Percentiles rank a stretch among this genome's conserved stretches.
These are phyloP conservation scores for Phrixothrix hirtus DNA, from an alignment of 2,888 invertebrate species.

Conservation along the genomic window DNA sequence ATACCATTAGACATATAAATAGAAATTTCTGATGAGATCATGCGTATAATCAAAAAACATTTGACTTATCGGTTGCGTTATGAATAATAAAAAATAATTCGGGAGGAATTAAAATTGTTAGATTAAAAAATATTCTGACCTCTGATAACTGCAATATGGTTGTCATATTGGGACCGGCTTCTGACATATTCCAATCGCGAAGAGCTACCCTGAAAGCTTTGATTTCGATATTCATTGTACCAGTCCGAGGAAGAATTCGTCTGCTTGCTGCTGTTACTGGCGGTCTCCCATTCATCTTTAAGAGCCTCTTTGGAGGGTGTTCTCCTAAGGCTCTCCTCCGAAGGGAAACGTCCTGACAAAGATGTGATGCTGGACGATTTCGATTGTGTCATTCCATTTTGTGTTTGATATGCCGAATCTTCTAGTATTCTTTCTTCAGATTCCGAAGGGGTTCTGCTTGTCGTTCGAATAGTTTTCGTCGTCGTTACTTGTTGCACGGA, in stretches of 20 bases:
- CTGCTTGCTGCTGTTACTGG: slow-evolving; percentile 52
- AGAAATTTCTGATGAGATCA: too few relatives aligned
- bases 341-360: slow-evolving; percentile 58
- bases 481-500: slow-evolving; percentile 63
- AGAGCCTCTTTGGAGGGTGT: slow-evolving; percentile 52
- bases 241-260: slow-evolving; percentile 57
- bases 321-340: slow-evolving; percentile 60
- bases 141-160: slow-evolving; percentile 83
- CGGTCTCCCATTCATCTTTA: slow-evolving; percentile 52
- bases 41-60: too few relatives aligned
- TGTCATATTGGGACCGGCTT: slow-evolving; percentile 83
- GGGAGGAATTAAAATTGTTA: too few relatives aligned
- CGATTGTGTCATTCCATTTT: slow-evolving; percentile 54
- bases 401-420: slow-evolving; percentile 65
- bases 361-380: slow-evolving; percentile 61
- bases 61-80: too few relatives aligned
- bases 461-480: slow-evolving; percentile 40
- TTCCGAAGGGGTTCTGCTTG: slow-evolving; percentile 59
- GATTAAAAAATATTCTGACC: slow-evolving; percentile 62
- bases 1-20: too few relatives aligned
- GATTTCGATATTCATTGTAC: slow-evolving; percentile 63
- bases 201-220: slow-evolving; percentile 67
- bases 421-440: slow-evolving; percentile 60
- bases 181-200: slow-evolving; percentile 73
- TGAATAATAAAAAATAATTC: too few relatives aligned